Conservation (phyloP, 2,888 invertebrate genomes). For the Apamea anceps region DNA sequence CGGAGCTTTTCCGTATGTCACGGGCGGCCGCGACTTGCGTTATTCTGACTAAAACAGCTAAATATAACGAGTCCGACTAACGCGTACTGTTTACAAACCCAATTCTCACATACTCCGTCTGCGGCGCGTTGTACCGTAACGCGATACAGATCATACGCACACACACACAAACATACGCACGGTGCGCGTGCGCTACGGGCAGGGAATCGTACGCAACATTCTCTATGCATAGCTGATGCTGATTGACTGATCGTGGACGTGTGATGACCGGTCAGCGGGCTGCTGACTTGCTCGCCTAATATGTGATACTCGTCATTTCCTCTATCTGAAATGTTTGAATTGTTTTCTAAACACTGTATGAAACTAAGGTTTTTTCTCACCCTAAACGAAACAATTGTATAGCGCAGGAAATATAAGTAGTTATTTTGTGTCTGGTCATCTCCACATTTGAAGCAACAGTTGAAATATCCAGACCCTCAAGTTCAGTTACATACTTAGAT, state of each 20-base stretch:
- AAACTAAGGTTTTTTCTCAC: background rate
- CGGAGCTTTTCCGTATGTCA: background rate
- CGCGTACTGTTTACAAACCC: constrained; percentile 46
- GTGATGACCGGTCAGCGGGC: constrained; percentile 21
- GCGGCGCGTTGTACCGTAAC: constrained; percentile 60
- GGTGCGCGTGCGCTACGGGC: constrained; percentile 46
- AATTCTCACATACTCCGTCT: constrained; percentile 51
- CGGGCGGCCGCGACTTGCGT: background rate
- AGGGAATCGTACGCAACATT: constrained; percentile 50
- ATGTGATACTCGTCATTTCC: background rate
- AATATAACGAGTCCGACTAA: constrained; percentile 7
- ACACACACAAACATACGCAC: background rate
- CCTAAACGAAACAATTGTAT: background rate
- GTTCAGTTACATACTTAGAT: background rate
- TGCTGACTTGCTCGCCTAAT: background rate
- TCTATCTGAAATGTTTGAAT: background rate
- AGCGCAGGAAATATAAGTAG: background rate
- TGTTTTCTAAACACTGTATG: background rate
- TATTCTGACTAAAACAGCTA: constrained; percentile 29
- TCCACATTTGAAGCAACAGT: background rate
- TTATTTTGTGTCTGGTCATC: background rate
- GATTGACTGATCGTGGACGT: constrained; percentile 45
- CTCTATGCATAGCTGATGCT: constrained; percentile 47
- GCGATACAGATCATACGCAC: constrained; percentile 49
- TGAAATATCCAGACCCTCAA: background rate